Evolutionary conservation across 2,888 invertebrate species (phyloP).

Genomic region (Callosobruchus maculatus): DNA sequence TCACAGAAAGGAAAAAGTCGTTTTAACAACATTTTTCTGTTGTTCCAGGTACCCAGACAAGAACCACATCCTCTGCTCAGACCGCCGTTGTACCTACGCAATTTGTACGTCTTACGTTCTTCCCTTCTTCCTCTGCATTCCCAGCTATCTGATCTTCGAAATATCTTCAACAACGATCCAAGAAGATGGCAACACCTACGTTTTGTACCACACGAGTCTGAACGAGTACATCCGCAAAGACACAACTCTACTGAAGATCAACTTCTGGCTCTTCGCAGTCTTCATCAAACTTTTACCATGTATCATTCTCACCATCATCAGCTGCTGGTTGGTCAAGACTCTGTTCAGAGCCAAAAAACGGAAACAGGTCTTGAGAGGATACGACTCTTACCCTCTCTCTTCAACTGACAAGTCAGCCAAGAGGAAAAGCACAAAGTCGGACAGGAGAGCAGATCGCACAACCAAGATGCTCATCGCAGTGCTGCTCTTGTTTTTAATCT

Average conservation of each 20-base stretch:
- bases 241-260: slow-evolving; percentile 52
- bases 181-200: slow-evolving; percentile 57
- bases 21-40: not conserved
- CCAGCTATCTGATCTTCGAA: slow-evolving; percentile 73
- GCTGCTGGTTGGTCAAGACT: slow-evolving; percentile 67
- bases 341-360: slow-evolving; percentile 72
- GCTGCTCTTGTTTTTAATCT: slow-evolving; percentile 78
- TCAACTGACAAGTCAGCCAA: slow-evolving; percentile 20
- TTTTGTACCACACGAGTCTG: slow-evolving; percentile 56
- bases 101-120: slow-evolving; percentile 72
- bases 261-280: slow-evolving; percentile 80
- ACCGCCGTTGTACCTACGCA: slow-evolving; percentile 71
- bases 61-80: slow-evolving; percentile 71
- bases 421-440: slow-evolving; percentile 53
- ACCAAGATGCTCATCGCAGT: slow-evolving; percentile 88
- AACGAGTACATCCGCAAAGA: slow-evolving; percentile 47
- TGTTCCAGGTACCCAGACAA: slow-evolving; percentile 70
- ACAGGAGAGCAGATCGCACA: slow-evolving; percentile 78
- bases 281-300: slow-evolving; percentile 79
- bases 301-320: slow-evolving; percentile 69
- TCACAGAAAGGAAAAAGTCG: too few species aligned
- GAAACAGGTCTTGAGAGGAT: slow-evolving; percentile 64
- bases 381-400: slow-evolving; percentile 55
- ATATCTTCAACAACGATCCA: slow-evolving; percentile 54
- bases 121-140: slow-evolving; percentile 77